Evolutionary conservation across 2,797 vertebrate genomes (phyloP).

Genomic region (Chelidonichthys spinosus): DNA sequence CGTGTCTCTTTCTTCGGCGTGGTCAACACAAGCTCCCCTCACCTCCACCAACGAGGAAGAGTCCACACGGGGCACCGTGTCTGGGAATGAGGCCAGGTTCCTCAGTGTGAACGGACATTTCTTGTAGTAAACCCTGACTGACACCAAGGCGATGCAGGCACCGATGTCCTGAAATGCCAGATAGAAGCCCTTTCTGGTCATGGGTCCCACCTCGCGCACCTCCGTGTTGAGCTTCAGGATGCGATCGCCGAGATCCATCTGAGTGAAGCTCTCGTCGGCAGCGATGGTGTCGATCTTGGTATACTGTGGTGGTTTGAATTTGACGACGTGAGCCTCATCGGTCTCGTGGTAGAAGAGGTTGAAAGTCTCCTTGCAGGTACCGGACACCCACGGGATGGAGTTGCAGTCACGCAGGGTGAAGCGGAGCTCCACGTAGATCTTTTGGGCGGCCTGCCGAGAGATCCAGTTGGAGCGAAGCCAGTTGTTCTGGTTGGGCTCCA

Average conservation of each 20-base stretch:
- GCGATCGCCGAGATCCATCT: constrained; percentile 96
- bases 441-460: constrained; percentile 93
- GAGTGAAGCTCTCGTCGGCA: constrained; percentile 96
- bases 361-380: constrained; percentile 97
- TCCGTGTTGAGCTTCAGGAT: constrained; percentile 97
- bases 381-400: constrained; percentile 95
- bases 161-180: constrained; percentile 97
- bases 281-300: constrained; percentile 96
- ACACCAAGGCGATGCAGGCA: constrained; percentile 94
- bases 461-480: constrained; percentile 98
- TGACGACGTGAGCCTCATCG: constrained; percentile 90
- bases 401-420: constrained; percentile 97
- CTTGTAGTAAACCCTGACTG: constrained; percentile 95
- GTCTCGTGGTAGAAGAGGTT: constrained; percentile 95
- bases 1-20: constrained; percentile 93
- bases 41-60: constrained; percentile 97
- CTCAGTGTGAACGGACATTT: constrained; percentile 94
- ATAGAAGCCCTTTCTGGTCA: constrained; percentile 93
- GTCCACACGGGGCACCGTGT: constrained; percentile 94
- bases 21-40: constrained; percentile 93
- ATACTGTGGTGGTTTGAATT: constrained; percentile 91
- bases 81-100: constrained; percentile 94
- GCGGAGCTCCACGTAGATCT: constrained; percentile 95
- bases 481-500: constrained; percentile 98
- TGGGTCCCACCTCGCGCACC: constrained; percentile 93